Percentiles rank a stretch among this genome's conserved stretches.
These are phyloP conservation scores for Hyles vespertilio DNA, from an alignment of 1,140 invertebrate genomes.

Conservation along the genomic window DNA sequence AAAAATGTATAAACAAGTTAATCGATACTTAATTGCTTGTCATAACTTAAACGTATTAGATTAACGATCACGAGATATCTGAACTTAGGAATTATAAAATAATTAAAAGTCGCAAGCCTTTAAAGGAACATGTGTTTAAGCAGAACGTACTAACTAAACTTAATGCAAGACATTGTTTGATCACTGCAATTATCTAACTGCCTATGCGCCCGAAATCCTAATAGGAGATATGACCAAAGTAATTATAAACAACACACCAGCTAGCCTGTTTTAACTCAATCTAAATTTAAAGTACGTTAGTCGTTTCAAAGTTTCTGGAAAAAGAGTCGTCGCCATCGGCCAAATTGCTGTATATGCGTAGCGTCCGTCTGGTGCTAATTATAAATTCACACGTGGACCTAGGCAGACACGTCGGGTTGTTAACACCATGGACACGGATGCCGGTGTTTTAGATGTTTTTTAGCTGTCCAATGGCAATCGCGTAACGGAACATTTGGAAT, in stretches of 20 bases:
- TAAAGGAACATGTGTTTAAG: no score
- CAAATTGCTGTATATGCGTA: constrained; percentile 13
- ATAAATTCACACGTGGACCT: constrained; percentile 23
- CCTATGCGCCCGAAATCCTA: no score
- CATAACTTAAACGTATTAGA: no score
- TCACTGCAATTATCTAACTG: no score
- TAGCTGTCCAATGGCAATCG: constrained; percentile 6
- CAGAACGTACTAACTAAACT: no score
- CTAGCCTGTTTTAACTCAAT: constrained; percentile 14
- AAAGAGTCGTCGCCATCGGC: constrained; percentile 11
- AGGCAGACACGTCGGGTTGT: constrained; percentile 24
- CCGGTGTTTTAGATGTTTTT: constrained; percentile 7
- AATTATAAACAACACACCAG: background rate
- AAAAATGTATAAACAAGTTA: no score
- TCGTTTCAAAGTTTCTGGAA: constrained; percentile 3
- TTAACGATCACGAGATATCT: no score
- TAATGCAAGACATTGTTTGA: no score
- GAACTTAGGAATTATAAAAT: no score
- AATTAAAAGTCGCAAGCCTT: no score
- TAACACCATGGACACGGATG: constrained; percentile 19
- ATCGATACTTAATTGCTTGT: no score
- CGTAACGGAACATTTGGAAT: constrained; percentile 8
- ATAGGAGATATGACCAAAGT: background rate
- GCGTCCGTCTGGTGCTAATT: constrained; percentile 36
- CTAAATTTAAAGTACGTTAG: constrained; percentile 12